Conservation (phyloP, 30 jellyfish, hydroid and myxozoan species). For the Mastigias papua region DNA sequence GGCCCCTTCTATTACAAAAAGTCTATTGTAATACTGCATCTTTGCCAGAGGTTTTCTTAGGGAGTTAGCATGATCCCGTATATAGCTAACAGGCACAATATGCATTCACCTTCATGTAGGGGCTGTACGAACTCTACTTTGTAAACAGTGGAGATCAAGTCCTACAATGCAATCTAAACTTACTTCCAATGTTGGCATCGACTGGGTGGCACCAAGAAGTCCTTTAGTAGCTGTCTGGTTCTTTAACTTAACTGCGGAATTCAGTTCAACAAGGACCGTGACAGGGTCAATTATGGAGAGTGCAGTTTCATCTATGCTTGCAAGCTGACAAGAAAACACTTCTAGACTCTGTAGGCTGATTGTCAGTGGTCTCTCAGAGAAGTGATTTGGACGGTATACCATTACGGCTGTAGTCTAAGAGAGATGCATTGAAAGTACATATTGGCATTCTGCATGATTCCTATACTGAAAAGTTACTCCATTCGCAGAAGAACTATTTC, state of each 20-base stretch:
- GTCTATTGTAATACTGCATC: no score
- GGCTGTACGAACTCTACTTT: no score
- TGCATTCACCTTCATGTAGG: no score
- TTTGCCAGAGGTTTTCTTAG: no score
- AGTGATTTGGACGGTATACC: constrained; percentile 95
- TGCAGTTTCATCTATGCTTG: constrained; percentile 95
- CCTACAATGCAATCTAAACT: no score
- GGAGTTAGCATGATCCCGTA: no score
- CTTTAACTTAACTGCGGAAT: constrained; percentile 77
- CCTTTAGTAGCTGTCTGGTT: constrained; percentile 73
- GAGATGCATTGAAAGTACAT: no score
- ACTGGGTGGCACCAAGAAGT: constrained; percentile 80
- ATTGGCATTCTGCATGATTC: no score
- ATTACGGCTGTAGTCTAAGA: constrained; percentile 95
- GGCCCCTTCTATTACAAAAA: no score
- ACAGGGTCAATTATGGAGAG: constrained; percentile 98
- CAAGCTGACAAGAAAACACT: constrained; percentile 90
- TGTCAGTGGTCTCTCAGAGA: constrained; percentile 90
- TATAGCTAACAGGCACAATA: no score
- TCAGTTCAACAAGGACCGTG: constrained; percentile 88
- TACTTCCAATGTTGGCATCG: constrained; percentile 87
- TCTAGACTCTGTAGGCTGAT: constrained; percentile 97
- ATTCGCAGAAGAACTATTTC: neutral
- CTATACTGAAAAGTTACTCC: no score
- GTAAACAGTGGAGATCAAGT: no score